Evolutionary conservation across 2,888 invertebrate species (phyloP).

Genomic region (Nebria salina): DNA sequence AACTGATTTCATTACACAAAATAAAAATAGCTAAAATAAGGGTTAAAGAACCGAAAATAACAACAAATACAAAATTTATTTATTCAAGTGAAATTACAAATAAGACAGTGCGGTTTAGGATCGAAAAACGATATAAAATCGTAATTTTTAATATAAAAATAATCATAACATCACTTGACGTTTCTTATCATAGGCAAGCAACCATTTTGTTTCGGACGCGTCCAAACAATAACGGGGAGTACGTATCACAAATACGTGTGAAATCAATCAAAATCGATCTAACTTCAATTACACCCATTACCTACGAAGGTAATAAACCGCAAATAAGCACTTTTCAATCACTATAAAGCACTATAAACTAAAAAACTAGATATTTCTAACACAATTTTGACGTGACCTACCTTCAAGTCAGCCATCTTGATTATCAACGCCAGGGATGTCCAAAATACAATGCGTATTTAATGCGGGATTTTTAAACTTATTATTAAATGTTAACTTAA

Average conservation of each 20-base stretch:
- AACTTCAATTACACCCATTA: background rate
- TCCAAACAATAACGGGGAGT: constrained; percentile 43
- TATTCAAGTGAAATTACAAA: too few species aligned
- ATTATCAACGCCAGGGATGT: constrained; percentile 10
- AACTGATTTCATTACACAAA: too few species aligned
- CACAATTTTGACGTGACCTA: constrained; percentile 39
- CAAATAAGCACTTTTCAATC: background rate
- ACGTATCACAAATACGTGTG: background rate
- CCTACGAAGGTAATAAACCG: background rate
- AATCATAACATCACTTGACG: constrained; percentile 7
- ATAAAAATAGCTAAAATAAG: too few species aligned
- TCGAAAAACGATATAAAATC: too few species aligned
- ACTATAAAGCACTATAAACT: constrained; percentile 21
- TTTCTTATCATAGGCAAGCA: constrained; percentile 13
- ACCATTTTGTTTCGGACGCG: constrained; percentile 40
- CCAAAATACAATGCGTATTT: constrained; percentile 2
- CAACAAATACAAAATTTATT: too few species aligned
- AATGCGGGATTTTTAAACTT: constrained; percentile 21
- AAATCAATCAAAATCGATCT: background rate
- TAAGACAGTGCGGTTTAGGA: too few species aligned
- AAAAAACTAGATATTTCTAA: constrained; percentile 23
- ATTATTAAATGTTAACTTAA: constrained; percentile 9
- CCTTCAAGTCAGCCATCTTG: constrained; percentile 39
- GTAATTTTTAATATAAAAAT: background rate
- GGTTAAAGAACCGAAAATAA: too few species aligned